These are phyloP conservation scores for Buceros bicornis DNA, from an alignment of 2,797 vertebrate genomes.

Conservation along the genomic window DNA sequence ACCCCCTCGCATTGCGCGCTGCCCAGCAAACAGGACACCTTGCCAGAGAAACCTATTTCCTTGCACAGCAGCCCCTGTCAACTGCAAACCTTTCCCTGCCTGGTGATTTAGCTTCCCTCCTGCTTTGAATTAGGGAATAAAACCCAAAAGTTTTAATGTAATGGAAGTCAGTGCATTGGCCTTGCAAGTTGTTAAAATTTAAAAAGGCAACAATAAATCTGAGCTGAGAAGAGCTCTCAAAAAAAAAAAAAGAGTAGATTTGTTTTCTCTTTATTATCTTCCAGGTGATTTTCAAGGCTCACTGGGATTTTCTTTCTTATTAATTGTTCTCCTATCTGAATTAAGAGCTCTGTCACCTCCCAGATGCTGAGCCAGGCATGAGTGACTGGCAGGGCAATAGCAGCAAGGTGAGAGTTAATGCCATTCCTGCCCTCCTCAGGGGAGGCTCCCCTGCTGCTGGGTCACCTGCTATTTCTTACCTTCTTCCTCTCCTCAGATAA, in stretches of 20 bases:
- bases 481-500: neutral
- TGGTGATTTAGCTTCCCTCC: conserved; percentile 25
- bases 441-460: neutral
- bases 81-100: conserved; percentile 16
- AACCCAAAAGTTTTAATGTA: conserved; percentile 34
- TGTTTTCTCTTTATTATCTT: conserved; percentile 53
- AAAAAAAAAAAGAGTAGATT: neutral
- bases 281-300: conserved; percentile 47
- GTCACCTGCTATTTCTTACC: neutral
- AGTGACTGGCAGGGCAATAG: neutral
- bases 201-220: conserved; percentile 60
- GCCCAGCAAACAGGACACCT: neutral
- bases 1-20: accelerated
- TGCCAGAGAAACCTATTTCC: neutral
- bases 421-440: neutral
- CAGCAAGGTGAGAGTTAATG: neutral
- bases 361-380: neutral
- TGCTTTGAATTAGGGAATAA: conserved; percentile 29
- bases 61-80: neutral
- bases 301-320: conserved; percentile 22
- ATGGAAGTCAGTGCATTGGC: neutral
- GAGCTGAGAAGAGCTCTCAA: neutral
- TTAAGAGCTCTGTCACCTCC: neutral
- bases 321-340: conserved; percentile 26
- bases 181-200: conserved; percentile 40